Percentiles rank a stretch among this genome's conserved stretches.
Evolutionary conservation across 2,113 vertebrate genomes (phyloP).

Genomic region (Procavia capensis): DNA sequence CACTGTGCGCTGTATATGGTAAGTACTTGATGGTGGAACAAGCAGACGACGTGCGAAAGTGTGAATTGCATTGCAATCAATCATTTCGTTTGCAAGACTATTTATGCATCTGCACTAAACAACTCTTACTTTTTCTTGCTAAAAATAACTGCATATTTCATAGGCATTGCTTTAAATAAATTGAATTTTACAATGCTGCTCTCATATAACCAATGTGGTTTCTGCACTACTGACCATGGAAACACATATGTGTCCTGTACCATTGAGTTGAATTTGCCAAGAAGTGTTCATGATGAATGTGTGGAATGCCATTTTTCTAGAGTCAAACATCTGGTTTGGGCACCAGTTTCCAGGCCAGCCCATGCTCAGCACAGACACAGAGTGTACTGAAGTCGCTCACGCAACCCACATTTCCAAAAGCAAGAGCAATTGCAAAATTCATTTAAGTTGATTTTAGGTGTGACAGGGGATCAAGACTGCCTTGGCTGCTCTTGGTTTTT

Average conservation of each 20-base stretch:
- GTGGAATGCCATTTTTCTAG: conserved; percentile 74
- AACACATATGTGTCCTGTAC: conserved; percentile 69
- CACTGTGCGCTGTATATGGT: not conserved
- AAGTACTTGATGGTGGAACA: not conserved
- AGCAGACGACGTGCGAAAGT: conserved; percentile 17
- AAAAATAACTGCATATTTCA: conserved; percentile 75
- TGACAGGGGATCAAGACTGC: not conserved
- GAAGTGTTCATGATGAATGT: conserved; percentile 66
- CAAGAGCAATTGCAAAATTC: conserved; percentile 37
- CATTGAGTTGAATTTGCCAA: conserved; percentile 64
- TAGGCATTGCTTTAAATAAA: conserved; percentile 77
- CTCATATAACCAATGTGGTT: conserved; percentile 69
- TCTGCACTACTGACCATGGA: conserved; percentile 40
- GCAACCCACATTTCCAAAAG: conserved; percentile 55
- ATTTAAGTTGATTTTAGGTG: conserved; percentile 57
- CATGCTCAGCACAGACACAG: conserved; percentile 62
- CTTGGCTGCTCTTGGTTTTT: not conserved
- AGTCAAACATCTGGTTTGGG: conserved; percentile 76
- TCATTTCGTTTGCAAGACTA: conserved; percentile 53
- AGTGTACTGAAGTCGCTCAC: conserved; percentile 66
- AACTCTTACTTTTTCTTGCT: conserved; percentile 62
- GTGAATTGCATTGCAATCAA: not conserved
- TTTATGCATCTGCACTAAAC: conserved; percentile 61
- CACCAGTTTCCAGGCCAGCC: conserved; percentile 46
- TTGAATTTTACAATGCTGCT: conserved; percentile 62